Evolutionary conservation across 2,888 invertebrate genomes (phyloP), one percentile per base, ranked within the genome.

Genomic region (Ecliptopera silaceata): DNA sequence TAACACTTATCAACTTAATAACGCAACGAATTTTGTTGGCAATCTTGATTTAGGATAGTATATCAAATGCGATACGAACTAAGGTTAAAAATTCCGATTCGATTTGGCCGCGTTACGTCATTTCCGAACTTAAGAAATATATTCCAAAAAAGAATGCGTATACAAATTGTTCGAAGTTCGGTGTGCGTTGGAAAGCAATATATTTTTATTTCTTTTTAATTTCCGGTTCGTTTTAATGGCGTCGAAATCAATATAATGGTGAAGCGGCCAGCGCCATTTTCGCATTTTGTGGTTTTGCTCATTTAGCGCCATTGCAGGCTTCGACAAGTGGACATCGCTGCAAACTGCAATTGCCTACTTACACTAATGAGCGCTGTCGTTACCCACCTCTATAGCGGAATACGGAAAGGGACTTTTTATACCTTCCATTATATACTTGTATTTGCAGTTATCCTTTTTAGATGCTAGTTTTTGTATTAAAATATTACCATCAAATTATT

Each of bases 201-300:
- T 88, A 84, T 88, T 89, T 89, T 89, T 88, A 88, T 88, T 88
- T 86, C 88, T 89, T 88, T 89, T 89, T 88, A 89, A 88, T 89
- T 89, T 88, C 89, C 88, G 88, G 88, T 87, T 82, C 82, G 85
- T 79, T 87, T 86, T 88, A 88, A 89, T 89, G 88, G 88, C 88
- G 88, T 86, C 86, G 88, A 88, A 89, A 89, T 88, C 88, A 88
- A 89, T 89, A 89, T 89, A 83, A 88, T 88, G 88, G 86, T 82
- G 81, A 77, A 77, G 80, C 86, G 82, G 79, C 74, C 78, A 80
- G 79, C 83, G 83, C 80, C 82, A 84, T 85, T 86, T 86, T 85
- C 83, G 84, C 84, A 82, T 87, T 88, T 83, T 86, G 88, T 81
- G 89, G 89, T 86, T 86, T 85, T 85, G 87, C 83, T 88, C 86